A percentile compares a stretch with the other conserved stretches of the same genome.
These are phyloP conservation scores for Enteromius viviparus DNA, from an alignment of 2,797 vertebrate genomes.

Conservation along the genomic window DNA sequence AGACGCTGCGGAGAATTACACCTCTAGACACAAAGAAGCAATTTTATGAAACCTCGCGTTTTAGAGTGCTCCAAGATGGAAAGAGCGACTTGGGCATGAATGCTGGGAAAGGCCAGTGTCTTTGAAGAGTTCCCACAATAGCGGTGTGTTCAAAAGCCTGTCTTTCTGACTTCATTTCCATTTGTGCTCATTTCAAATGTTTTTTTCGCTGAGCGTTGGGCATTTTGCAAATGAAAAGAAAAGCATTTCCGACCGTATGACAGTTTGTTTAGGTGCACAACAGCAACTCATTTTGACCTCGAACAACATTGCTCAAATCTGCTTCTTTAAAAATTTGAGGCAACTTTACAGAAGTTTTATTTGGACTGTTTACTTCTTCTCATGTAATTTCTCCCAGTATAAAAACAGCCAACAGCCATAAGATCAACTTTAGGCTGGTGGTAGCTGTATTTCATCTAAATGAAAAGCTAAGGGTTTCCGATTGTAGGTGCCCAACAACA, in stretches of 20 bases:
- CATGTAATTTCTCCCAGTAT: background rate
- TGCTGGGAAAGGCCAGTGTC: slow-evolving; percentile 44
- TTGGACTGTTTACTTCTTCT: slow-evolving; percentile 10
- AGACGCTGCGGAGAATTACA: slow-evolving; percentile 72
- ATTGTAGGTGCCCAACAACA: background rate
- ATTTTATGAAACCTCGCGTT: slow-evolving; percentile 68
- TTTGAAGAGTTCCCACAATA: slow-evolving; percentile 64
- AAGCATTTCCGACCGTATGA: background rate
- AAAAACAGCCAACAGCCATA: too few species aligned
- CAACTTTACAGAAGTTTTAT: slow-evolving; percentile 24
- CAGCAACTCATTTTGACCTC: slow-evolving; percentile 9
- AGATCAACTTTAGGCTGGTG: too few species aligned
- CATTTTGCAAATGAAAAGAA: slow-evolving; percentile 47
- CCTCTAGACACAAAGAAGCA: slow-evolving; percentile 71
- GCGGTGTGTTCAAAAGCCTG: slow-evolving; percentile 57
- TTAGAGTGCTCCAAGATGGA: slow-evolving; percentile 61
- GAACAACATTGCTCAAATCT: background rate
- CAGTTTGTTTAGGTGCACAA: slow-evolving; percentile 30
- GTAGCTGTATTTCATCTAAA: too few species aligned
- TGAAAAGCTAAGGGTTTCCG: too few species aligned
- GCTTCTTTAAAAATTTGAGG: background rate
- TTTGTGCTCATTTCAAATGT: slow-evolving; percentile 42
- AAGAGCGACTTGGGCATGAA: slow-evolving; percentile 59
- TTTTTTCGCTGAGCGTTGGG: slow-evolving; percentile 34
- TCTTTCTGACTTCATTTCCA: slow-evolving; percentile 49